Evolutionary conservation across 2,113 vertebrate species (phyloP), one percentile per base, ranked within the genome.

Genomic region (Dolichotis patagonum): DNA sequence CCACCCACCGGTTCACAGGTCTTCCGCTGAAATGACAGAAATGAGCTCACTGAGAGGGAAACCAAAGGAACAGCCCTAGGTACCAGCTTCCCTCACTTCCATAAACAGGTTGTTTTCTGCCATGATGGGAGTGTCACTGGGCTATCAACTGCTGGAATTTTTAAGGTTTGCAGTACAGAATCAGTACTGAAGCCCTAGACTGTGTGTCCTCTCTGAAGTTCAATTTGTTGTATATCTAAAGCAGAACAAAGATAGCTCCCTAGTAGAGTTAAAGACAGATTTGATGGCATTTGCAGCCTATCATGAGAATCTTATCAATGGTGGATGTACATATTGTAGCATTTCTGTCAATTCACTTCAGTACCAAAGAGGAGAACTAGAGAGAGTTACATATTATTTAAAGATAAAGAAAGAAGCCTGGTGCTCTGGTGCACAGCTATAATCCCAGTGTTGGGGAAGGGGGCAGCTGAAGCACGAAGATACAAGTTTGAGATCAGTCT

Each of bases 81-180:
- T 46, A 52, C 28, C 32, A 65, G 35, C 62, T 43, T 84, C 32
- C 4, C 13, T 75, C 8, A 12, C 35, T 32, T 20, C 22, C 35
- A 0, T 2, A 2, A 77, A 84, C 80, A 26, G 62, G 35, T n/a
- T n/a, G 41, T 22, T 46, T 38, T 46, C 54, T 41, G 62, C 49
- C 8, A 12, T 0, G 24, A 0, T 5, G 28, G n/a, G 5, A 16
- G 9, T 88, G 35, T 16, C 0, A 0, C 52, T 49, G 85, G 30
- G 43, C n/a, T 58, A 67, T 58, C 1, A 14, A 46, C 8, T 2
- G 8, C 90, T 32, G 38, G 67, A 7, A 38, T 54, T 71, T 86
- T 84, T 26, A 88, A 88, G n/a, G 43, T 11, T 32, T 43, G 32
- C 1, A 14, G 2, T 17, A 14, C 11, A 24, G 63, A 78, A 56